Evolutionary conservation across 1,140 invertebrate species (phyloP), one percentile per base, ranked within the genome.

Genomic region (Trichoplusia ni): DNA sequence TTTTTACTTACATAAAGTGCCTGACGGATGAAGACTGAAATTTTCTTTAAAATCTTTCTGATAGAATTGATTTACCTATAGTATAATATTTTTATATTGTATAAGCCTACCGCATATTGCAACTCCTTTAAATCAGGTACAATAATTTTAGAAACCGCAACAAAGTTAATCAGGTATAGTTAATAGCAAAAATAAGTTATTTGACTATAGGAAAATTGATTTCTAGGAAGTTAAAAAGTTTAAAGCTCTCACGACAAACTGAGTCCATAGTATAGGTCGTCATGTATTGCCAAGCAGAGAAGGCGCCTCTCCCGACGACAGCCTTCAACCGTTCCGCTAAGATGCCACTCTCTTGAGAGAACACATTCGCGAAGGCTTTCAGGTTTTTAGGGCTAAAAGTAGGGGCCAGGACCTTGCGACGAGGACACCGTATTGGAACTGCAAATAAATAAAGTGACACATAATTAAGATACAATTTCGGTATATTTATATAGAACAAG

Each of bases 401-500:
- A 5, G 71, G 67, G 2, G 66, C 53, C 0, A 78, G 8, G 0
- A 77, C 27, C 42, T 77, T 79, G 4, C 77, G 60, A 31, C 77
- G 74, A 5, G 59, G 62, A 0, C 77, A 74, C 77, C 77, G 77
- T 25, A 79, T 73, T 6, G 64, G 18, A 2, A 71, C 77, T 79
- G 44, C 56, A 75, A 47, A 29, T 21, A 29, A 38, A 8, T 23
- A 37, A 7, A 37, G 3, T 5, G 3, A 7, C 33, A 5, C 33
- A 3, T 37, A n/a, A 11, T 11, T n/a, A 5, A n/a, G 7, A 2
- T 37, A 11, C n/a, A 37, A 7, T 4, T n/a, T 3, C 0, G 14
- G 14, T 27, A 31, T 8, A 25, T 8, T n/a, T 11, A 37, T 11
- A 7, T 44, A n/a, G 4, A 8, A 7, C 7, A 2, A 44, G 0